A percentile compares a stretch with the other conserved stretches of the same genome.
Conservation (phyloP, 2,888 invertebrate genomes). For the Volucella bombylans region DNA sequence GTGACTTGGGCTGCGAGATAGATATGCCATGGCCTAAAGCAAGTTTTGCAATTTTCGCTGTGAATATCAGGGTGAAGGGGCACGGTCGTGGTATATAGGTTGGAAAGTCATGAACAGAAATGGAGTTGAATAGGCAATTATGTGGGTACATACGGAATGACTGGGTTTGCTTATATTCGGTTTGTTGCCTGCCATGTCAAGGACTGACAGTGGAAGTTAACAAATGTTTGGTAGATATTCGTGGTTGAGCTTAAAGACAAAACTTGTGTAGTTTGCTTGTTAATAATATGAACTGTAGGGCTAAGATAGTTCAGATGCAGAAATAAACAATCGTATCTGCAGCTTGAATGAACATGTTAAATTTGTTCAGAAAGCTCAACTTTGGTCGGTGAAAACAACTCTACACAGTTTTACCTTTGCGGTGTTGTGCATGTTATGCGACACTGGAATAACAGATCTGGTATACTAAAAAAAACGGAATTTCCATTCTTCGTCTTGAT, state of each 20-base stretch:
- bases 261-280: background rate
- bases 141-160: background rate
- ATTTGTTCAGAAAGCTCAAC: no score
- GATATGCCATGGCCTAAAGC: constrained; percentile 23
- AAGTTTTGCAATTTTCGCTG: constrained; percentile 23
- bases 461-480: no score
- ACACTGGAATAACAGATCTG: no score
- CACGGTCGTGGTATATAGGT: constrained; percentile 47
- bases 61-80: constrained; percentile 61
- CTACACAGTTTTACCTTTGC: no score
- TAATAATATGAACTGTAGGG: no score
- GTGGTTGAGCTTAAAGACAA: background rate
- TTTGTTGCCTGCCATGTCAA: constrained; percentile 31
- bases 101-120: constrained; percentile 47
- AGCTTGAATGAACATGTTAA: no score
- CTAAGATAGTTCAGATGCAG: no score
- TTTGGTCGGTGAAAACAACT: no score
- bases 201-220: constrained; percentile 18
- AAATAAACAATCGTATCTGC: no score
- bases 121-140: constrained; percentile 47
- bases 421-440: no score
- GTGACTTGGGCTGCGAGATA: constrained; percentile 62
- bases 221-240: background rate
- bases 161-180: constrained; percentile 15
- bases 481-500: no score